These are phyloP conservation scores for Drosophila colorata DNA, from an alignment of 2,888 invertebrate genomes.

Conservation along the genomic window DNA sequence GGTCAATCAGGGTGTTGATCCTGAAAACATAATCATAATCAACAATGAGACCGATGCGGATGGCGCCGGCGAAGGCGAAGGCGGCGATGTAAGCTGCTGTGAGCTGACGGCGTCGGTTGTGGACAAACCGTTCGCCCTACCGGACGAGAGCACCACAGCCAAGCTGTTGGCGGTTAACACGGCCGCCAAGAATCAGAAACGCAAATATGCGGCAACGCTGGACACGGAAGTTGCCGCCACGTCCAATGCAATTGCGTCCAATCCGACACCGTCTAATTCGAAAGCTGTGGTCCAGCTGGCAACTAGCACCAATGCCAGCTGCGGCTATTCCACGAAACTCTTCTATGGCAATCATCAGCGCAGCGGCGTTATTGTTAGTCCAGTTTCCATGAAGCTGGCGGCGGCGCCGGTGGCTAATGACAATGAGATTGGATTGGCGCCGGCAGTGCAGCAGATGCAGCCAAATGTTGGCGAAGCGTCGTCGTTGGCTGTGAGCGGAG, in stretches of 20 bases:
- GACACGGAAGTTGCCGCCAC: constrained; percentile 32
- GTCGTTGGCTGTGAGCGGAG: constrained; percentile 13
- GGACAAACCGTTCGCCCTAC: constrained; percentile 77
- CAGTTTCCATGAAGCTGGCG: constrained; percentile 64
- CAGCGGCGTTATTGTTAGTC: constrained; percentile 79
- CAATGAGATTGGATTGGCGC: constrained; percentile 7
- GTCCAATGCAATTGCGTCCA: constrained; percentile 69
- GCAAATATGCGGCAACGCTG: constrained; percentile 64
- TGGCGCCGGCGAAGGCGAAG: constrained; percentile 16
- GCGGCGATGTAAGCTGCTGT: constrained; percentile 59
- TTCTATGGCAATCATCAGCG: constrained; percentile 80
- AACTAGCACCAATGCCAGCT: constrained; percentile 10
- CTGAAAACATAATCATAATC: constrained; percentile 86
- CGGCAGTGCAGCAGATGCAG: constrained; percentile 12
- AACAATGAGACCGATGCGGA: constrained; percentile 73
- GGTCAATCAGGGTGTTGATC: constrained; percentile 87
- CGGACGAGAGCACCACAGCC: constrained; percentile 83
- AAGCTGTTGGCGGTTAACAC: constrained; percentile 82
- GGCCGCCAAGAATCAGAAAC: constrained; percentile 82
- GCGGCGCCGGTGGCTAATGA: constrained; percentile 25
- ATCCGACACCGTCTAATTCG: constrained; percentile 46
- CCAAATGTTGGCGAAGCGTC: constrained; percentile 13
- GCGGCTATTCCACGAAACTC: constrained; percentile 72
- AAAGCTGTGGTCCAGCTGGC: constrained; percentile 26
- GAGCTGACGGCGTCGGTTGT: constrained; percentile 19